Base-by-base conservation (phyloP, 1,140 invertebrate genomes). In the Philotrypesis tridentata region DNA sequence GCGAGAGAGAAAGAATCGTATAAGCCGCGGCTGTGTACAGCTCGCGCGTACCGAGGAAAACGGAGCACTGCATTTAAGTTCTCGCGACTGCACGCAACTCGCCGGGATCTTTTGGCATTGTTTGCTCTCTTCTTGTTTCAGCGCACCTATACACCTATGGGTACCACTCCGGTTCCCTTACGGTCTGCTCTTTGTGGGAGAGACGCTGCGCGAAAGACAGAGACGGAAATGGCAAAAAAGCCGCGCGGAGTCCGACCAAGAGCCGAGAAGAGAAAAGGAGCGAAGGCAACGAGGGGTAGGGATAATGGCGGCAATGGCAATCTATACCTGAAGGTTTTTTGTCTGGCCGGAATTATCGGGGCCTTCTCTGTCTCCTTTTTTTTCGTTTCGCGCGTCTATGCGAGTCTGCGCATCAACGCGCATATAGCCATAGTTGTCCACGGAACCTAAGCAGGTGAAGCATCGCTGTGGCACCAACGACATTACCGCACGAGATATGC, bases 261-360 rank as follows among this genome's bases (percentile, higher is more conserved):
- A 1, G 14, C 61, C 40, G 33, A 71, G 67, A 67, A 17, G 40
- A 79, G 61, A 21, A 31, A 61, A 37, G 14, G 8, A 27, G 31
- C 9, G 60, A 68, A 8, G 40, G 29, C 48, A 23, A 25, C 31
- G 8, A n/a, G 21, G 43, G 78, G 88, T 83, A 83, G 89, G 88
- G 89, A 90, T 91, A 90, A 90, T 89, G 89, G 87, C 87, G 88
- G 89, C 87, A 87, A 90, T 90, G 88, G 89, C 87, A 87, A 90
- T 90, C 89, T 90, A 81, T 81, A 91, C 89, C 90, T 91, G 89
- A 84, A 86, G 81, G 86, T 89, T 89, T 91, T 91, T 91, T 90
- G 84, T n/a, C 14, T 89, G 87, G 87, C 88, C 86, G 89, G 88
- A 91, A 89, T 89, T 90, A 89, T 85, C 85, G 87, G 80, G 75